Conservation (phyloP, 2,888 invertebrate genomes). For the Brachypalpus laphriformis region DNA sequence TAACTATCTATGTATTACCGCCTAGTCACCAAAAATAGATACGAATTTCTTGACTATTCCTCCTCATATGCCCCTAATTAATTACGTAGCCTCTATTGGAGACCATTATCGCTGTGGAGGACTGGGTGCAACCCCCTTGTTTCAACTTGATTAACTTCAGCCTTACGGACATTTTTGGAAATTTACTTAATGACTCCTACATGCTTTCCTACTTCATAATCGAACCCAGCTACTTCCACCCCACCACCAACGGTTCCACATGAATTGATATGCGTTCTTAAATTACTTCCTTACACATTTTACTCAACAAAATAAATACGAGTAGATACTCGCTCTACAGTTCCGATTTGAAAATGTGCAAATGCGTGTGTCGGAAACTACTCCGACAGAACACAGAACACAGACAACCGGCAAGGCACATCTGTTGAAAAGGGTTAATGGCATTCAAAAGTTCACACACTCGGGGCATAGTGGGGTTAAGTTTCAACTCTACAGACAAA, state of each 20-base stretch:
- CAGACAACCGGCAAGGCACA: neutral
- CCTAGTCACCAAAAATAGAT: neutral
- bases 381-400: slow-evolving; percentile 3
- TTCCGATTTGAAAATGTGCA: neutral
- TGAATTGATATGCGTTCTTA: slow-evolving; percentile 30
- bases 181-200: slow-evolving; percentile 28
- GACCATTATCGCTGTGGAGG: neutral
- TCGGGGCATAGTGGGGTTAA: neutral
- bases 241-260: neutral
- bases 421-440: slow-evolving; percentile 46
- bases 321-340: neutral
- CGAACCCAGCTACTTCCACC: neutral
- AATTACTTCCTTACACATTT: slow-evolving; percentile 21
- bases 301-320: neutral
- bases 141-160: slow-evolving; percentile 33
- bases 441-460: slow-evolving; percentile 41
- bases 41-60: neutral
- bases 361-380: slow-evolving; percentile 39
- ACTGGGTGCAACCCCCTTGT: neutral
- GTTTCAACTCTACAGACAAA: neutral
- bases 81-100: slow-evolving; percentile 13
- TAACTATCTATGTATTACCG: neutral
- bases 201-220: slow-evolving; percentile 8
- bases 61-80: neutral
- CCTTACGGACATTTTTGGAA: neutral